Base-by-base conservation (phyloP, 2,888 invertebrate species). In the Lasioglossum figueresi region DNA sequence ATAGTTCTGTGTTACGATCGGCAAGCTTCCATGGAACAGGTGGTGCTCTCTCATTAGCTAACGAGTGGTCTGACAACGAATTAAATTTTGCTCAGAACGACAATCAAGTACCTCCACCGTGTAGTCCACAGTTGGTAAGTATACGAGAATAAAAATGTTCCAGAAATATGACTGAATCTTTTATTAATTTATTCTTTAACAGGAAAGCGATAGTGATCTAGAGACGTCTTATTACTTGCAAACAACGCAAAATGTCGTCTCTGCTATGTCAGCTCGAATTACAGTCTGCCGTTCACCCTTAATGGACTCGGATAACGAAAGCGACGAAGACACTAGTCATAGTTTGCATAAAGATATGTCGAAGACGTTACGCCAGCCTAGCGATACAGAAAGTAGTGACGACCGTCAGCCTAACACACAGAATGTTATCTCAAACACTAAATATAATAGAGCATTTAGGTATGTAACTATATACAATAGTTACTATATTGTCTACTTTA, bases 221-320 rank as follows among this genome's bases (percentile, higher is more conserved):
- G 96, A 96, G 86, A 96, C 96, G 93, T 89, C 96, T 12, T 93
- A 91, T 43, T 93, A 93, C 83, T 83, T 93, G 23, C 93, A 93
- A 85, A 88, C 96, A 86, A 96, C 96, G 48, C 96, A 96, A 92
- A 95, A 95, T 85, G 96, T 96, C 56, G 95, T 96, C 91, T 95
- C 96, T 31, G 96, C 96, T 63, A 96, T 96, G 95, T 93, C 94
- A 6, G 95, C 94, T 59, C 91, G 94, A 23, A 93, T 93, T 66
- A 93, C 92, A 31, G 91, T 90, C 27, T 90, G 92, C 59, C 91
- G 88, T 80, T 91, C 92, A 6, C 91, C 91, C 31, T 87, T 92
- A 66, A 92, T 94, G 27, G 95, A 95, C 85, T 95, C 95, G 27
- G 95, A 95, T 40, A 95, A 95, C 14, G 95, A 95, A 74, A 95